Conservation (phyloP, 2,797 vertebrate genomes). For the Tenualosa thibaudeaui region DNA sequence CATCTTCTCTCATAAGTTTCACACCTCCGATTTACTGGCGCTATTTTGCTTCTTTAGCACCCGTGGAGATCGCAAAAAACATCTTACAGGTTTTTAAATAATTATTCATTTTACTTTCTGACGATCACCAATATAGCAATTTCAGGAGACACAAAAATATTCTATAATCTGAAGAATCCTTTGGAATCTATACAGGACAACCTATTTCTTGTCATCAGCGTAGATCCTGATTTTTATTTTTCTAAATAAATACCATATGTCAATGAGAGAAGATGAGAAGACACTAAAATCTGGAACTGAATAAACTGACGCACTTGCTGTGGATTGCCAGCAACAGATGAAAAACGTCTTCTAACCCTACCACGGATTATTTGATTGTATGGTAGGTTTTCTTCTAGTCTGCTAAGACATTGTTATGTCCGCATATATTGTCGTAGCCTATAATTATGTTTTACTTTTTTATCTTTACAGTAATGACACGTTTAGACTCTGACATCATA, state of each 20-base stretch:
- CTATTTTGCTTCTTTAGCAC: background rate
- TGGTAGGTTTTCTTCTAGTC: background rate
- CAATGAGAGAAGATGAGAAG: background rate
- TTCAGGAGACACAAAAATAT: background rate
- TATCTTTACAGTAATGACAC: too few species aligned
- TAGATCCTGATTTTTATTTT: background rate
- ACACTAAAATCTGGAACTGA: background rate
- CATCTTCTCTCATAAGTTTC: slow-evolving; percentile 11
- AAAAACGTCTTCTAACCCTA: background rate
- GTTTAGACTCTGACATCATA: too few species aligned
- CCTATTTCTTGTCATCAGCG: background rate
- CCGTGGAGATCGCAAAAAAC: background rate
- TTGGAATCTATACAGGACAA: background rate
- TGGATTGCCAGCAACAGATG: background rate
- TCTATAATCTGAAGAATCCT: background rate
- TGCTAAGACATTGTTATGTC: background rate
- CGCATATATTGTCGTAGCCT: background rate
- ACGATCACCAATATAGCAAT: background rate
- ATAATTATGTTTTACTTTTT: background rate
- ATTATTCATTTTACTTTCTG: background rate
- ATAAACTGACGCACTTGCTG: background rate
- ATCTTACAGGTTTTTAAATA: background rate
- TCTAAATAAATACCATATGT: background rate
- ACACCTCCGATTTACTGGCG: slow-evolving; percentile 7
- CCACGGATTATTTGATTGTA: background rate